Base-by-base conservation (phyloP, 2,888 invertebrate genomes). In the Drosophila buzzatii region DNA sequence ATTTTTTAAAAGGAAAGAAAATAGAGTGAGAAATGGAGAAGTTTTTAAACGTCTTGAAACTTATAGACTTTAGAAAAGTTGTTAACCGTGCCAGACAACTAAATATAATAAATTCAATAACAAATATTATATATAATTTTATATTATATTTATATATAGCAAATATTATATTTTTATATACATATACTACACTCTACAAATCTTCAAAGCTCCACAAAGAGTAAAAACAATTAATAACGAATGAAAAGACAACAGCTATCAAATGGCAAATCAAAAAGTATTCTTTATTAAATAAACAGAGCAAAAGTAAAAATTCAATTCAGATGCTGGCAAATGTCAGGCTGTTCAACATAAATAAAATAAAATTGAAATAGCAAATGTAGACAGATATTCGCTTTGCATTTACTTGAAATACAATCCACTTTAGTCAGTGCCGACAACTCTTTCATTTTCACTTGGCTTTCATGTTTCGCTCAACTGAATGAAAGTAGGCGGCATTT, bases 241-340 rank as follows among this genome's bases (percentile, higher is more conserved):
- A 44, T 57, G 7, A 12, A 44, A 35, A 57, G 44, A 35, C 42
- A 44, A 44, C 8, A 42, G 55, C 7, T 41, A 55, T 41, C 23
- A 27, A 53, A 27, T 39, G 23, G 6, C 23, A 23, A 39, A 27
- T 12, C 23, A 3, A 37, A 41, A 41, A 31, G 2, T n/a, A 14
- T 56, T 31, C 5, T 10, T 33, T 3, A n/a, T 44, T 35, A 35
- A 45, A 35, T 57, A n/a, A 35, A n/a, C 35, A 44, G 1, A n/a
- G 12, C 10, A 35, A 47, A 47, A 37, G 12, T 37, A 27, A 47
- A 47, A 47, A 45, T 27, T 58, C 3, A 58, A 14, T 57, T 57
- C 4, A 8, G 23, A 12, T 3, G 12, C 35, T 0, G 2, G 2
- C 4, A 31, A 56, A 18, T 56, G 18, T 18, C 56, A 31, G 9